Evolutionary conservation across 2,797 vertebrate genomes (phyloP).

Genomic region (Chaenodraco wilsoni): DNA sequence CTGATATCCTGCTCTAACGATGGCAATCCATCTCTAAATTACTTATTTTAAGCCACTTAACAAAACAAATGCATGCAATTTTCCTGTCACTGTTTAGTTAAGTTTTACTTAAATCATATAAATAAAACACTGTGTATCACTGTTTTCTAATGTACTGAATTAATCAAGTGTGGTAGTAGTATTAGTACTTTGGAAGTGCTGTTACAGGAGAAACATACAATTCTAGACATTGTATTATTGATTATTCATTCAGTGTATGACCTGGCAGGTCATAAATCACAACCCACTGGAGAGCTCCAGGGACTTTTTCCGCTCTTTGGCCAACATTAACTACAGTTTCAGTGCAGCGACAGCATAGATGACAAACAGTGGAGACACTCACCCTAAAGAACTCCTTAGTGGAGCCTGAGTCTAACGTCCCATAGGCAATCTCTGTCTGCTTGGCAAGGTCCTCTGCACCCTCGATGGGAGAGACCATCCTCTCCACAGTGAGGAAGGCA

Average conservation of each 20-base stretch:
- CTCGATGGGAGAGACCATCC: slow-evolving; percentile 99
- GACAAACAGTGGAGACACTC: slow-evolving; percentile 71
- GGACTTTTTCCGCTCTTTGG: slow-evolving; percentile 21
- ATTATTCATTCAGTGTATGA: slow-evolving; percentile 55
- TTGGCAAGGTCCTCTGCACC: slow-evolving; percentile 98
- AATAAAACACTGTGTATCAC: slow-evolving; percentile 8
- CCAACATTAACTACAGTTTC: slow-evolving; percentile 17
- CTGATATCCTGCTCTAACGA: slow-evolving; percentile 9
- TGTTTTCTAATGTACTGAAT: slow-evolving; percentile 41
- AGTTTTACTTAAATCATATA: slow-evolving; percentile 21
- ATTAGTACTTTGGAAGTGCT: slow-evolving; percentile 37
- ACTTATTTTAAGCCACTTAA: slow-evolving; percentile 25
- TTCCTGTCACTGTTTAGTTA: slow-evolving; percentile 17
- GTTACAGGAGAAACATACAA: slow-evolving; percentile 23
- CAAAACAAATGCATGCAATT: slow-evolving; percentile 33
- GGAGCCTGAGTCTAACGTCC: slow-evolving; percentile 98
- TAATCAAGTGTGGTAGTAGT: slow-evolving; percentile 22
- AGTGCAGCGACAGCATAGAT: slow-evolving; percentile 20
- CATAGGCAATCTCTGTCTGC: slow-evolving; percentile 98
- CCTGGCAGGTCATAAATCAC: slow-evolving; percentile 53
- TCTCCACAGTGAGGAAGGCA: slow-evolving; percentile 98
- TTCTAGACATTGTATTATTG: slow-evolving; percentile 40
- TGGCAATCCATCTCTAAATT: slow-evolving; percentile 16
- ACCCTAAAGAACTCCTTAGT: slow-evolving; percentile 99
- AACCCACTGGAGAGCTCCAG: slow-evolving; percentile 32